Evolutionary conservation across 2,113 vertebrate genomes (phyloP).

Genomic region (Canis aureus): DNA sequence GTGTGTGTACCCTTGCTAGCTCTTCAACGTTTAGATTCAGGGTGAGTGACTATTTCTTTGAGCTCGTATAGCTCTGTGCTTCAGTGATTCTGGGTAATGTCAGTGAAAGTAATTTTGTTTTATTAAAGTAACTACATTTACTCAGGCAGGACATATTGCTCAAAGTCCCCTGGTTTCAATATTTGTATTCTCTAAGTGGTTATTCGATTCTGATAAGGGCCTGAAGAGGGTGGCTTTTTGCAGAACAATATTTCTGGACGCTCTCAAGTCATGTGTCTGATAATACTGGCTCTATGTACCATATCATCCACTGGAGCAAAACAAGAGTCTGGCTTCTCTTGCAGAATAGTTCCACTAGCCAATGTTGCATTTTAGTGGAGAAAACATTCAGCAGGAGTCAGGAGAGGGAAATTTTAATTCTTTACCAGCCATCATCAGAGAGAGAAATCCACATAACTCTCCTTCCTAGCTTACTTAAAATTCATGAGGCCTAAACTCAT

Average conservation of each 20-base stretch:
- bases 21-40: not conserved
- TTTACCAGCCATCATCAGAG: not conserved
- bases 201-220: not conserved
- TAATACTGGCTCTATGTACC: not conserved
- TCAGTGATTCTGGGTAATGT: not conserved
- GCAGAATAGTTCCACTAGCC: not conserved
- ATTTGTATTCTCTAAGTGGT: not conserved
- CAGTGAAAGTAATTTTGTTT: not conserved
- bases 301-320: not conserved
- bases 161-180: not conserved
- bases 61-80: not conserved
- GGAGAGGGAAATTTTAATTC: not conserved
- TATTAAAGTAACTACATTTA: not conserved
- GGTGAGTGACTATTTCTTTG: not conserved
- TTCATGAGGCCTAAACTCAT: not conserved
- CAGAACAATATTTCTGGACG: not conserved
- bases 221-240: not conserved
- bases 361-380: not conserved
- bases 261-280: not conserved
- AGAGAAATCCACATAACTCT: not conserved
- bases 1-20: not conserved
- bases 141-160: not conserved
- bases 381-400: not conserved
- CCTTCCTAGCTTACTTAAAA: not conserved
- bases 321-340: not conserved